Evolutionary conservation across 2,113 vertebrate species (phyloP).

Genomic region (Crypturellus undulatus): DNA sequence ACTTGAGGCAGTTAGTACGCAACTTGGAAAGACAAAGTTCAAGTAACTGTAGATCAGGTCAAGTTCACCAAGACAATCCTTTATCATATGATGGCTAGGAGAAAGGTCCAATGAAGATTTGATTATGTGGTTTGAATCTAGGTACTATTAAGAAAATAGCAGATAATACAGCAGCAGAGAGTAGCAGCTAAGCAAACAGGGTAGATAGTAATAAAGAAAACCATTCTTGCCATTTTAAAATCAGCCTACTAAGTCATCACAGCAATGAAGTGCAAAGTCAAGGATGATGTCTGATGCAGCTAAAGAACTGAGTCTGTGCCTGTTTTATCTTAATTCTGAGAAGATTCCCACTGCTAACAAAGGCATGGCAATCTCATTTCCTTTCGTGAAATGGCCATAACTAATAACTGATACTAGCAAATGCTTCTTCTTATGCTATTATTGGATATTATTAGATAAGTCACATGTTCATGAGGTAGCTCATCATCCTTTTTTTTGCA

Average conservation of each 20-base stretch:
- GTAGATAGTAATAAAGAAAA: not conserved
- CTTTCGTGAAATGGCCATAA: not conserved
- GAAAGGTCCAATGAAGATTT: not conserved
- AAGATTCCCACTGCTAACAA: not conserved
- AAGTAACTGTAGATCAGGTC: not conserved
- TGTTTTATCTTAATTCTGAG: not conserved
- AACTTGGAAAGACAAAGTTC: not conserved
- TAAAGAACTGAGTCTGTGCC: not conserved
- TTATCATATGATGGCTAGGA: not conserved
- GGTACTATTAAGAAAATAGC: not conserved
- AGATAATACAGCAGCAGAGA: not conserved
- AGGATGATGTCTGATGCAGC: not conserved
- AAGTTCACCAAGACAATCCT: not conserved
- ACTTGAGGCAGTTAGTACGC: not conserved
- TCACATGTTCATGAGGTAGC: slow-evolving; percentile 15
- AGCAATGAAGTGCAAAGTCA: not conserved
- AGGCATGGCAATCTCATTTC: not conserved
- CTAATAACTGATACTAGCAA: not conserved
- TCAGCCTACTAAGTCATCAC: not conserved
- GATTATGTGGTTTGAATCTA: not conserved
- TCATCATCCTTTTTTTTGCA: slow-evolving; percentile 1
- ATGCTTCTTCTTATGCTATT: not conserved
- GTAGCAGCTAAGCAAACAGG: not conserved
- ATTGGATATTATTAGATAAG: slow-evolving; percentile 38
- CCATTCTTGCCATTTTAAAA: not conserved